These are phyloP conservation scores for Panurus biarmicus DNA, from an alignment of 2,113 vertebrate species.

Conservation along the genomic window DNA sequence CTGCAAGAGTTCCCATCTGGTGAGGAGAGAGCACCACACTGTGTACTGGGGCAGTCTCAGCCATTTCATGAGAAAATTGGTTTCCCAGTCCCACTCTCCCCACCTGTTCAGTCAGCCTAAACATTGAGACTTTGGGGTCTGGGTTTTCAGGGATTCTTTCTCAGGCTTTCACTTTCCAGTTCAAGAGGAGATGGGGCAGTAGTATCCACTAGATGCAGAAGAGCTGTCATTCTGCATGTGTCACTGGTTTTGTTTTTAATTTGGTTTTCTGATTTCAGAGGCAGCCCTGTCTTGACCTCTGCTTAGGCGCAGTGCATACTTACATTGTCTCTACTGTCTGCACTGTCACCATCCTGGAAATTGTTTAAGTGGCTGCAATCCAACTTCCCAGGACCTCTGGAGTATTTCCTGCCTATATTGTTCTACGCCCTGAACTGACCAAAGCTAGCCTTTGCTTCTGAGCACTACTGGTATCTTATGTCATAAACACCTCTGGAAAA, in stretches of 20 bases:
- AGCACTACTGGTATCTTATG: not conserved
- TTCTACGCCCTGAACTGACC: not conserved
- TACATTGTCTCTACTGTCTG: not conserved
- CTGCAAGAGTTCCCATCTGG: not conserved
- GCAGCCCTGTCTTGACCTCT: not conserved
- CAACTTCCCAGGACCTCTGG: not conserved
- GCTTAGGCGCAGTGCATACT: not conserved
- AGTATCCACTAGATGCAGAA: not conserved
- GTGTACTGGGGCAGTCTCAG: not conserved
- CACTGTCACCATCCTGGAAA: not conserved
- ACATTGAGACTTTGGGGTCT: accelerated
- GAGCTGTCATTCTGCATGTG: not conserved
- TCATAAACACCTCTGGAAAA: not conserved
- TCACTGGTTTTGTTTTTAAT: not conserved
- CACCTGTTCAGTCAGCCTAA: not conserved
- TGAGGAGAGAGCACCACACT: not conserved
- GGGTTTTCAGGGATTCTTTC: not conserved
- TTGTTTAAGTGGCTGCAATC: not conserved
- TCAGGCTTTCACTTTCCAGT: not conserved
- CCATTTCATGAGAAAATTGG: accelerated
- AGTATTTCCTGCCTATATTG: not conserved
- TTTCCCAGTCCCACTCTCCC: not conserved
- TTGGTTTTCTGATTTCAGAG: not conserved
- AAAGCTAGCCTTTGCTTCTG: not conserved
- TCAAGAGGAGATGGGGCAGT: not conserved